Evolutionary conservation across 2,888 invertebrate species (phyloP).

Genomic region (Melanchra persicariae): DNA sequence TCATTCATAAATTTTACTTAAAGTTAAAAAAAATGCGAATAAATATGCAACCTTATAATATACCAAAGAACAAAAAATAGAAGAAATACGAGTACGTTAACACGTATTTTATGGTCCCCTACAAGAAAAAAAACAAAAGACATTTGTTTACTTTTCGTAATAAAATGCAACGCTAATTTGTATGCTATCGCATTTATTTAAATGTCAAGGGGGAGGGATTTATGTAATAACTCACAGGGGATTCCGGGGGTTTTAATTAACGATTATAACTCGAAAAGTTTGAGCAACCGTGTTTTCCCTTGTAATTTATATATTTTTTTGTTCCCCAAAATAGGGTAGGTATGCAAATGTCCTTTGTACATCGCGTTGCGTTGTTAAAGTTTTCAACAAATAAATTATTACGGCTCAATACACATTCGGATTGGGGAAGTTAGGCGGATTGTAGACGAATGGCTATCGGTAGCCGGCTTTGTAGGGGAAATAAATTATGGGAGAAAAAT

Average conservation of each 20-base stretch:
- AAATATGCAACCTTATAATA: no score
- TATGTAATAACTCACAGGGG: slow-evolving; percentile 76
- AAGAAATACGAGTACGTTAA: not conserved
- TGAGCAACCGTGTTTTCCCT: slow-evolving; percentile 69
- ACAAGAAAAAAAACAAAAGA: slow-evolving; percentile 25
- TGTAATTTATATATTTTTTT: slow-evolving; percentile 63
- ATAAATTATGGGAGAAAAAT: not conserved
- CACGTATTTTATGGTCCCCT: slow-evolving; percentile 20
- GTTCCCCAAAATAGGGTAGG: slow-evolving; percentile 43
- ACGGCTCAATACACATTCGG: slow-evolving; percentile 38
- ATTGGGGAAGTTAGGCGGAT: slow-evolving; percentile 23
- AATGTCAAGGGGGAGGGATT: slow-evolving; percentile 70
- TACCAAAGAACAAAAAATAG: not conserved
- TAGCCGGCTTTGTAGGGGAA: not conserved
- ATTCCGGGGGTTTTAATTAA: slow-evolving; percentile 78
- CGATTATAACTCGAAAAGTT: slow-evolving; percentile 78
- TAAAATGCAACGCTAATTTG: slow-evolving; percentile 64
- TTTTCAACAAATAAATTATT: slow-evolving; percentile 54
- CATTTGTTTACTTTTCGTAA: slow-evolving; percentile 56
- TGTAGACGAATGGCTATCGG: slow-evolving; percentile 7
- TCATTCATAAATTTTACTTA: no score
- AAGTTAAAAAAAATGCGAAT: no score
- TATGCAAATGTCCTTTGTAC: slow-evolving; percentile 49
- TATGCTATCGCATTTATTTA: slow-evolving; percentile 68
- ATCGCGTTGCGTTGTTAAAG: slow-evolving; percentile 26